Conservation (phyloP, 2,113 vertebrate genomes). For the Pelecanoides urinatrix region DNA sequence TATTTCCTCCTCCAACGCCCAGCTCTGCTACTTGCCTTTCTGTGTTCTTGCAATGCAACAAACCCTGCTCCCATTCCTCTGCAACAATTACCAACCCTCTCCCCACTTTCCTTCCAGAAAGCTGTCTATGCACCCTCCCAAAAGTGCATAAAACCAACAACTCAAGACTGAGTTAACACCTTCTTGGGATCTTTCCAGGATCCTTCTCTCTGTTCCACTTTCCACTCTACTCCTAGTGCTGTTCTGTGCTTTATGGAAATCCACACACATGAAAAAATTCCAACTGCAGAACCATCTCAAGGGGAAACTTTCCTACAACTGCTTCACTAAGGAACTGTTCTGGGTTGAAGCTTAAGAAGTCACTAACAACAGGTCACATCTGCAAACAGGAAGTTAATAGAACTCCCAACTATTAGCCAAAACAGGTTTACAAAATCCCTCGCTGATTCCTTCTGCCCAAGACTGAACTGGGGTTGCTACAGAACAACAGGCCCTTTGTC, state of each 20-base stretch:
- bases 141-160: not conserved
- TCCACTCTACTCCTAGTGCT: not conserved
- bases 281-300: not conserved
- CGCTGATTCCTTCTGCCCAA: not conserved
- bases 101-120: not conserved
- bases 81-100: not conserved
- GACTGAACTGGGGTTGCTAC: not conserved
- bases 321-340: not conserved
- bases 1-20: not conserved
- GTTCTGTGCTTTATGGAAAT: not conserved
- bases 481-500: not conserved
- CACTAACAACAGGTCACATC: not conserved
- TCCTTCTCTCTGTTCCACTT: not conserved
- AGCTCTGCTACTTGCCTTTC: not conserved
- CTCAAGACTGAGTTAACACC: not conserved
- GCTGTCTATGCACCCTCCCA: not conserved
- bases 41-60: too few relatives aligned
- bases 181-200: not conserved
- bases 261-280: not conserved
- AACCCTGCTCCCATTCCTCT: not conserved
- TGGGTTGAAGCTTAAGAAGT: not conserved
- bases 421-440: not conserved
- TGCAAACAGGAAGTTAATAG: accelerated
- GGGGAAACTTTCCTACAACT: not conserved
- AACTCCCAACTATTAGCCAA: not conserved